These are phyloP conservation scores for Phlogophora meticulosa DNA, from an alignment of 2,888 invertebrate genomes.

Conservation along the genomic window DNA sequence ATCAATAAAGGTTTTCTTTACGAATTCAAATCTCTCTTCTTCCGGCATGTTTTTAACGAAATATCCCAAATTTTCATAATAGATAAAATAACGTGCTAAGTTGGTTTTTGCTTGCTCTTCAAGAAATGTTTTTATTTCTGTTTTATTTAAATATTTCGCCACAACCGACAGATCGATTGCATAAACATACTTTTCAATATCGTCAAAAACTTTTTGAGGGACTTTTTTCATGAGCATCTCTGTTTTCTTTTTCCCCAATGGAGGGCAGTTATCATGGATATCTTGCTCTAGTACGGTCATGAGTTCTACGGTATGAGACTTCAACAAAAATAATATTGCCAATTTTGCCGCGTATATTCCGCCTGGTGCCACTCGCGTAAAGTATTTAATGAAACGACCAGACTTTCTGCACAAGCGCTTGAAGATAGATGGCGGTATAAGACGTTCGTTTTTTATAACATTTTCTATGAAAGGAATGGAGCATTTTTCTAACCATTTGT, in stretches of 20 bases:
- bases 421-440: conserved; percentile 60
- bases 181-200: conserved; percentile 10
- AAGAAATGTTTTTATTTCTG: conserved; percentile 75
- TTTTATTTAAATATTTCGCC: conserved; percentile 58
- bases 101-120: not conserved
- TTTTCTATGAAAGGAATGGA: conserved; percentile 75
- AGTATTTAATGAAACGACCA: conserved; percentile 66
- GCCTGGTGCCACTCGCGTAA: no score
- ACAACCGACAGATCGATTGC: conserved; percentile 4
- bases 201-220: conserved; percentile 3
- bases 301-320: no score
- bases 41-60: conserved; percentile 18
- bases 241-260: conserved; percentile 9
- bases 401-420: conserved; percentile 77
- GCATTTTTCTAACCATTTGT: conserved; percentile 82
- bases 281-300: no score
- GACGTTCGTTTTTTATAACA: conserved; percentile 66
- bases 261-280: no score
- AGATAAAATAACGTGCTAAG: not conserved
- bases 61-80: not conserved
- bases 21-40: conserved; percentile 19
- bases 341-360: no score
- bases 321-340: no score
- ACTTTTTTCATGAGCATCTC: conserved; percentile 16
- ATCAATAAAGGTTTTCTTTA: conserved; percentile 13